phyloP scores from a whole-genome alignment of 37 sponge, comb jelly and placozoan species.

The Mnemiopsis leidyi region DNA sequence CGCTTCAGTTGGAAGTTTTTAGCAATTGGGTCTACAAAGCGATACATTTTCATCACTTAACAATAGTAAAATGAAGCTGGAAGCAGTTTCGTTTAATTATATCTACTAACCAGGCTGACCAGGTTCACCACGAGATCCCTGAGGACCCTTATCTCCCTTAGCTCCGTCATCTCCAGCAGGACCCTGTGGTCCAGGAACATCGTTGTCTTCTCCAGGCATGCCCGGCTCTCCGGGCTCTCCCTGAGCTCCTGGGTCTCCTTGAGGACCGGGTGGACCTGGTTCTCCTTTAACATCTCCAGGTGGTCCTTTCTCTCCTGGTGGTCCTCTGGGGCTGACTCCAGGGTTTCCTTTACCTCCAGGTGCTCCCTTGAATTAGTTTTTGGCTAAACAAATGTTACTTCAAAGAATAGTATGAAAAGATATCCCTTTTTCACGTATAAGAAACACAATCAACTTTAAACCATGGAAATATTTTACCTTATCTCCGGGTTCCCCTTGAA shows the following conservation, averaged over 20 bases:
- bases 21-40: too few species aligned
- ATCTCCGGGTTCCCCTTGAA: slow-evolving; percentile 67
- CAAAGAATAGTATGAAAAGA: too few species aligned
- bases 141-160: slow-evolving; percentile 5
- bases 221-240: neutral
- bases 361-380: slow-evolving; percentile 56
- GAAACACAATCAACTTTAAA: too few species aligned
- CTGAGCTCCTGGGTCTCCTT: neutral
- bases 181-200: neutral
- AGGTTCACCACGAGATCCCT: neutral
- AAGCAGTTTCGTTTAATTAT: too few species aligned
- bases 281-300: slow-evolving; percentile 52
- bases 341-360: slow-evolving; percentile 61
- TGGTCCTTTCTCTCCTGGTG: slow-evolving; percentile 68
- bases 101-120: neutral
- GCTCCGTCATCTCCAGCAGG: neutral
- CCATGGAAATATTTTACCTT: too few species aligned
- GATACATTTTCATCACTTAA: too few species aligned
- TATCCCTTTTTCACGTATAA: too few species aligned
- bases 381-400: too few species aligned
- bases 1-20: too few species aligned
- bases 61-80: too few species aligned
- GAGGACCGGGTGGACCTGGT: neutral
- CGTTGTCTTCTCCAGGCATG: neutral
- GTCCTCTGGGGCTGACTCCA: slow-evolving; percentile 69